Conservation (phyloP, 1,140 invertebrate species). For the Archegozetes longisetosus region DNA sequence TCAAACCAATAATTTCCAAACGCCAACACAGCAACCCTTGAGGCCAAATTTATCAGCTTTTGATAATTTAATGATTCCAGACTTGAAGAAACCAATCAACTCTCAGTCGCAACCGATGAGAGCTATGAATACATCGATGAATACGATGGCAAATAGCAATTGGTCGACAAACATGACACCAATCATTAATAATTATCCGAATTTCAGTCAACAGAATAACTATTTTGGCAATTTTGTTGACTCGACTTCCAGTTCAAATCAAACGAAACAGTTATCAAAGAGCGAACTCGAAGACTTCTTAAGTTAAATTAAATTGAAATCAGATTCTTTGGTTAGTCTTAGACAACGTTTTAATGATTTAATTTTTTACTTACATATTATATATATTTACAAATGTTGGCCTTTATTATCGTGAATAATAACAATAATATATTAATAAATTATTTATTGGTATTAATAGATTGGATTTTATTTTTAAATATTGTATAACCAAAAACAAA, state of each 20-base stretch:
- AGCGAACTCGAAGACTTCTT: conserved; percentile 14
- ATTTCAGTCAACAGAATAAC: not conserved
- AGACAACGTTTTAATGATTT: too few relatives aligned
- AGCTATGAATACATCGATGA: not conserved
- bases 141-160: not conserved
- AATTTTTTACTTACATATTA: too few relatives aligned
- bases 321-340: too few relatives aligned
- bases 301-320: conserved; percentile 9
- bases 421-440: too few relatives aligned
- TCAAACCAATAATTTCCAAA: not conserved
- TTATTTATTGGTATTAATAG: too few relatives aligned
- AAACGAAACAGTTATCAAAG: conserved; percentile 10
- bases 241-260: not conserved
- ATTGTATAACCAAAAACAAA: too few relatives aligned
- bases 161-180: not conserved
- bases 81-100: not conserved
- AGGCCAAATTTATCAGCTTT: conserved; percentile 2
- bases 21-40: not conserved
- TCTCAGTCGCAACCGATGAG: not conserved
- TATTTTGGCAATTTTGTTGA: not conserved
- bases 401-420: too few relatives aligned
- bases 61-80: conserved; percentile 1
- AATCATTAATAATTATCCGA: not conserved
- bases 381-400: too few relatives aligned
- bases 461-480: too few relatives aligned